phyloP scores from a whole-genome alignment of 2,888 invertebrate species.

The Microdon myrmicae region DNA sequence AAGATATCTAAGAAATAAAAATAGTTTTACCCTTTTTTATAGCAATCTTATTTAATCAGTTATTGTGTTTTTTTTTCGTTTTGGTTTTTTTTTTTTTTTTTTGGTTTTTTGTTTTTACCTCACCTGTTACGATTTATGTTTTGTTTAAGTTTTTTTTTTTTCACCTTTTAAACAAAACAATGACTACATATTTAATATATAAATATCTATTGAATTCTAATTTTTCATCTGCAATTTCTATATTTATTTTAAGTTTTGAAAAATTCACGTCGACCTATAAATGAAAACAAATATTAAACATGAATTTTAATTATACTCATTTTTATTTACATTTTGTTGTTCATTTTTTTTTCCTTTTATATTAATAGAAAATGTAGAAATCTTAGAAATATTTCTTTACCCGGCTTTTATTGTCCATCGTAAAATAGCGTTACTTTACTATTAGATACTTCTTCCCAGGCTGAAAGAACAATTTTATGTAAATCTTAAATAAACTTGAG shows the following conservation, averaged over 20 bases:
- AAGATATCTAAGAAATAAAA: no score
- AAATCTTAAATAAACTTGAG: background rate
- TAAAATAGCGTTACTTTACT: slow-evolving; percentile 72
- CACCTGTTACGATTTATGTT: no score
- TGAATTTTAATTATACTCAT: slow-evolving; percentile 34
- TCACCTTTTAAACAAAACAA: slow-evolving; percentile 17
- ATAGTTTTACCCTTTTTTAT: no score
- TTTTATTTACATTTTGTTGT: slow-evolving; percentile 22
- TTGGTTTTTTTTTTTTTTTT: slow-evolving; percentile 2
- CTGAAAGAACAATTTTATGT: slow-evolving; percentile 68
- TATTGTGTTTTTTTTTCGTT: slow-evolving; percentile 4
- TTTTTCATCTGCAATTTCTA: no score
- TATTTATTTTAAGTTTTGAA: slow-evolving; percentile 39
- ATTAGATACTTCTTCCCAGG: slow-evolving; percentile 78
- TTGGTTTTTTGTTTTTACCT: slow-evolving; percentile 13
- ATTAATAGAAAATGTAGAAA: slow-evolving; percentile 39
- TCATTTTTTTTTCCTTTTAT: slow-evolving; percentile 14
- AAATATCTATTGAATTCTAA: slow-evolving; percentile 38
- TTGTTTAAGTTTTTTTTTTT: slow-evolving; percentile 2
- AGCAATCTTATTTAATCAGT: no score
- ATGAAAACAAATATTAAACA: slow-evolving; percentile 42
- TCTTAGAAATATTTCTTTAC: slow-evolving; percentile 36
- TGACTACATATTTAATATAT: slow-evolving; percentile 19
- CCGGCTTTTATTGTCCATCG: slow-evolving; percentile 67
- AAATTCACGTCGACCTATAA: slow-evolving; percentile 22